Evolutionary conservation across 2,113 vertebrate genomes (phyloP).

Genomic region (Sinocyclocheilus anophthalmus): DNA sequence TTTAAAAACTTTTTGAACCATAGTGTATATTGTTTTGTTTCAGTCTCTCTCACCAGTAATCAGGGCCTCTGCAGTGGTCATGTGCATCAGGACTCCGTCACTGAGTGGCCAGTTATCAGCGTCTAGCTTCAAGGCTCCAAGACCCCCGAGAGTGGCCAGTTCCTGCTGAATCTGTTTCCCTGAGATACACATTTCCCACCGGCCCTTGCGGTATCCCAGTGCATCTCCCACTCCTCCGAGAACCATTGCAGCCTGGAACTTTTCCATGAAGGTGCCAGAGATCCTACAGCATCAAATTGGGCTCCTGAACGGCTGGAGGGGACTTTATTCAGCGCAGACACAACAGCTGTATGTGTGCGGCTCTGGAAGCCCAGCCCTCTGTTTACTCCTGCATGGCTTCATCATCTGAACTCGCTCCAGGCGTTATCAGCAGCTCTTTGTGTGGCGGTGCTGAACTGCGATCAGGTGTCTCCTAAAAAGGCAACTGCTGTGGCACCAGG

Average conservation of each 20-base stretch:
- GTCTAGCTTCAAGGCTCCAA: conserved; percentile 82
- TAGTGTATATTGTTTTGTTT: too few relatives aligned
- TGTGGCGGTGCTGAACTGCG: conserved; percentile 58
- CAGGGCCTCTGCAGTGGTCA: conserved; percentile 90
- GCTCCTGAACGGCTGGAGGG: too few relatives aligned
- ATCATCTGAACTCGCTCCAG: not conserved
- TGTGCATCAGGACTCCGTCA: conserved; percentile 89
- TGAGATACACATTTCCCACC: conserved; percentile 76
- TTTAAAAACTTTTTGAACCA: too few relatives aligned
- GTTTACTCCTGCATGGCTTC: too few relatives aligned
- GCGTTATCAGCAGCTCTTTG: conserved; percentile 71
- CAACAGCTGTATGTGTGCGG: too few relatives aligned
- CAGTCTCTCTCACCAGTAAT: conserved; percentile 81
- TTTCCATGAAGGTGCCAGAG: conserved; percentile 79
- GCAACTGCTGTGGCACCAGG: conserved; percentile 71
- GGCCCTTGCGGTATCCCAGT: conserved; percentile 85
- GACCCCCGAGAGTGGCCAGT: conserved; percentile 81
- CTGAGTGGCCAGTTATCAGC: conserved; percentile 89
- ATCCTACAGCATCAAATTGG: not conserved
- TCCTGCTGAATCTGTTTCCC: conserved; percentile 85
- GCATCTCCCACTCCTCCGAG: conserved; percentile 87
- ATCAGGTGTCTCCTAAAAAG: conserved; percentile 82
- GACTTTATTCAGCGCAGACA: too few relatives aligned
- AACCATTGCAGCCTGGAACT: conserved; percentile 89
- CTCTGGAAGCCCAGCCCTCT: too few relatives aligned